Conservation (phyloP, 2,797 vertebrate genomes). For the Coranthus polyacanthus region DNA sequence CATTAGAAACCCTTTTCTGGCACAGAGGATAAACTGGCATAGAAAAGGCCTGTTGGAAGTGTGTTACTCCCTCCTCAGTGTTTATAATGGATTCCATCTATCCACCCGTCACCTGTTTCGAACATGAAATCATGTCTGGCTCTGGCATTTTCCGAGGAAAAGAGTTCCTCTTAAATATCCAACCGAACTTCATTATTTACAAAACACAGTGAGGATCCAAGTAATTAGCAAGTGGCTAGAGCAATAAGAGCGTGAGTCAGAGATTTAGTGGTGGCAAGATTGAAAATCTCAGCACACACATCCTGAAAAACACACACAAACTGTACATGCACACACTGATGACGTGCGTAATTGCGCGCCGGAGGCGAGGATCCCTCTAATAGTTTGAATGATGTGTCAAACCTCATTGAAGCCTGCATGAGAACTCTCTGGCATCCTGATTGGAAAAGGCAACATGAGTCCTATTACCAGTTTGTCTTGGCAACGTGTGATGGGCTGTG, state of each 20-base stretch:
- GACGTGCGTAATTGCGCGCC: constrained; percentile 27
- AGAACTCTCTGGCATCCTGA: constrained; percentile 55
- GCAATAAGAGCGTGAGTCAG: constrained; percentile 71
- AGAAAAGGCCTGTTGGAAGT: not conserved
- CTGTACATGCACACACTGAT: constrained; percentile 24
- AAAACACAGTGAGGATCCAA: constrained; percentile 59
- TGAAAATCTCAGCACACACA: constrained; percentile 38
- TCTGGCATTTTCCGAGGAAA: constrained; percentile 55
- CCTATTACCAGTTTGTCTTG: constrained; percentile 54
- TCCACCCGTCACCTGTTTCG: constrained; percentile 54
- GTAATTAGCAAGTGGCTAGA: constrained; percentile 64
- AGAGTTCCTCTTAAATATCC: constrained; percentile 43
- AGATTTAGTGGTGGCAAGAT: constrained; percentile 42
- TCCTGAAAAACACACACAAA: constrained; percentile 17
- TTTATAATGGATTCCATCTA: constrained; percentile 38
- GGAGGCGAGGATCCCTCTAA: constrained; percentile 36
- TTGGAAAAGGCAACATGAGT: constrained; percentile 63
- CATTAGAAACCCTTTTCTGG: not conserved
- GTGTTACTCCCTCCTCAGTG: constrained; percentile 6
- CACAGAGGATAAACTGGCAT: constrained; percentile 9
- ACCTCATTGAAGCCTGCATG: constrained; percentile 45
- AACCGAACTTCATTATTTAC: constrained; percentile 45
- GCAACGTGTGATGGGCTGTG: constrained; percentile 36
- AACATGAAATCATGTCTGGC: constrained; percentile 75
- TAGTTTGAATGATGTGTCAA: constrained; percentile 58